These are phyloP conservation scores for Anodontia alba DNA, from an alignment of 2,888 invertebrate genomes.

Conservation along the genomic window DNA sequence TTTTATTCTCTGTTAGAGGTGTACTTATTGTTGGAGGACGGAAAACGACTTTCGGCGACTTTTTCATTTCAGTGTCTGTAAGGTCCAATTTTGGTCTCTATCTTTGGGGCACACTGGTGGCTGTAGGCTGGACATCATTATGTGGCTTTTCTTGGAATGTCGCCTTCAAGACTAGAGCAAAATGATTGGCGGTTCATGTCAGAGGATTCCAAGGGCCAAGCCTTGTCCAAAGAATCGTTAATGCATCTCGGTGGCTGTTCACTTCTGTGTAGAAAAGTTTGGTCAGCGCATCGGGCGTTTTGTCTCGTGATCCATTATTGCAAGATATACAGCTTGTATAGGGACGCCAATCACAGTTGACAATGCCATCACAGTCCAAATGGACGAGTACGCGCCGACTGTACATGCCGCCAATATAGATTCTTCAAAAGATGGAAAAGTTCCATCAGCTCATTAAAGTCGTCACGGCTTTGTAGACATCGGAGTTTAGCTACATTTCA, in stretches of 20 bases:
- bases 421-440: slow-evolving; percentile 3
- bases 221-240: background rate
- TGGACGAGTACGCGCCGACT: background rate
- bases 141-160: background rate
- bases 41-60: background rate
- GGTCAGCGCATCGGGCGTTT: background rate
- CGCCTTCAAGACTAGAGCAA: background rate
- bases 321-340: background rate
- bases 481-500: background rate
- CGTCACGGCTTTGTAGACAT: background rate
- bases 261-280: background rate
- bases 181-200: background rate
- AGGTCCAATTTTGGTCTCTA: no score
- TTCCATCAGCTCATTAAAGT: background rate
- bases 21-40: background rate
- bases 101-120: background rate
- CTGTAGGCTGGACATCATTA: background rate
- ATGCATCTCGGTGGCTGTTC: background rate
- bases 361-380: slow-evolving; percentile 12
- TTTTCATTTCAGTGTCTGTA: no score
- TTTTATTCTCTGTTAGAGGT: no score
- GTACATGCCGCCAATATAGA: background rate
- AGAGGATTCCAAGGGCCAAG: background rate
- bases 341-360: background rate
- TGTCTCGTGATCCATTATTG: background rate